Evolutionary conservation across 1,140 invertebrate genomes (phyloP), one percentile per base, ranked within the genome.

Genomic region (Euura saliciscinereae): DNA sequence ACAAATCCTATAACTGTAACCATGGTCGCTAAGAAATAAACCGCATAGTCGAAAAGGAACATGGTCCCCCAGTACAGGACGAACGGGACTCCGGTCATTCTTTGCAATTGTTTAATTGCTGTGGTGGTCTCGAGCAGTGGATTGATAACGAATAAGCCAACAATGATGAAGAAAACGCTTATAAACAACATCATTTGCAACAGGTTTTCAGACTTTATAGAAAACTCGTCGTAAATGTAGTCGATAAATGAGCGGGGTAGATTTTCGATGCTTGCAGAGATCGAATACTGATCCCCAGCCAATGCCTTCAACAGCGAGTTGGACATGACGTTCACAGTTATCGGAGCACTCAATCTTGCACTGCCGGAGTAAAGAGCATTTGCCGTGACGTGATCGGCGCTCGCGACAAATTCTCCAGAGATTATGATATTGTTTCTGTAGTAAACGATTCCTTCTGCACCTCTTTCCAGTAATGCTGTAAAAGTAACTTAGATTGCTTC

Each of bases 41-140:
- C 85, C 69, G 90, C 82, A 66, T 88, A 80, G 76, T 94, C 92
- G 85, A 91, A 92, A 6, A 88, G 59, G 68, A 92, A 90, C 43
- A 89, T 90, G 2, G 90, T 86, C 6, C 87, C 51, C 93, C 92
- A 94, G 76, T 91, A 94, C 1, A 83, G 86, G 2, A 87, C 65
- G 6, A 87, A 82, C 6, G 89, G 82, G 2, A 91, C 88, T 45
- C 93, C 92, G 10, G 91, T 90, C 82, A 94, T 92, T 82, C 91
- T 89, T 83, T 94, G 92, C 10, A 94, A 82, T 74, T 93, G 92
- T 78, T 93, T 93, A 2, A 85, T 70, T 13, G 89, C 89, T 76
- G 90, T 90, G 2, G 73, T 45, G 4, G 71, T 77, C 71, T 86
- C 84, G 65, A 76, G 77, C 3, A 87, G 75, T 0, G 92, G 88